Evolutionary conservation across 2,113 vertebrate species (phyloP).

Genomic region (Leptobrachium ailaonicum): DNA sequence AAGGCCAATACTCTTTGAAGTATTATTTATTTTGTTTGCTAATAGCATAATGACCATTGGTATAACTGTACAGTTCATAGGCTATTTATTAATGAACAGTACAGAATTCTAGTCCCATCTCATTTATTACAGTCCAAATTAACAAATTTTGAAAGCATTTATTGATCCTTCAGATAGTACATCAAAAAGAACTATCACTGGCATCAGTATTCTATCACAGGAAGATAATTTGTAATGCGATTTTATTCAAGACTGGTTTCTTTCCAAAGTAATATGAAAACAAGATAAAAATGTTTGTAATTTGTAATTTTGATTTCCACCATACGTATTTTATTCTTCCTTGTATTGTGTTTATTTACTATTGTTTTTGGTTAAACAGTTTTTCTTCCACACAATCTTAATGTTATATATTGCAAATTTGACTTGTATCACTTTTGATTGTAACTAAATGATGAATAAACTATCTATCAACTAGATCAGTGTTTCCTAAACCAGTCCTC

Average conservation of each 20-base stretch:
- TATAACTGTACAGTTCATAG: neutral
- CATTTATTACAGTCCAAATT: neutral
- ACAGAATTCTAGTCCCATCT: neutral
- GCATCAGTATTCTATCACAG: neutral
- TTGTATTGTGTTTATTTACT: too few relatives aligned
- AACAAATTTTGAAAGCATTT: neutral
- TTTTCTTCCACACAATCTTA: too few relatives aligned
- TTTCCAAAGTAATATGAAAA: neutral
- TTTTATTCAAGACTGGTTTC: neutral
- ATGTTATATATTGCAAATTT: too few relatives aligned
- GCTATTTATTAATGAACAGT: neutral
- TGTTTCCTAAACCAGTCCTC: too few relatives aligned
- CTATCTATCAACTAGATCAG: too few relatives aligned
- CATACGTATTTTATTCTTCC: too few relatives aligned
- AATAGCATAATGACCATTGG: neutral
- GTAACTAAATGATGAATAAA: too few relatives aligned
- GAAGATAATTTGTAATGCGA: neutral
- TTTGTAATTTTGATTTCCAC: too few relatives aligned
- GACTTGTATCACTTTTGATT: too few relatives aligned
- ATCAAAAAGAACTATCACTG: neutral
- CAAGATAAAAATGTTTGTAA: too few relatives aligned
- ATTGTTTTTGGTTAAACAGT: too few relatives aligned
- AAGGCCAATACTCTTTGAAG: neutral
- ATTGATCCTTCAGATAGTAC: neutral
- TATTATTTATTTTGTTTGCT: neutral